phyloP scores from a whole-genome alignment of 2,797 vertebrate species.

The Myripristis jacobus region DNA sequence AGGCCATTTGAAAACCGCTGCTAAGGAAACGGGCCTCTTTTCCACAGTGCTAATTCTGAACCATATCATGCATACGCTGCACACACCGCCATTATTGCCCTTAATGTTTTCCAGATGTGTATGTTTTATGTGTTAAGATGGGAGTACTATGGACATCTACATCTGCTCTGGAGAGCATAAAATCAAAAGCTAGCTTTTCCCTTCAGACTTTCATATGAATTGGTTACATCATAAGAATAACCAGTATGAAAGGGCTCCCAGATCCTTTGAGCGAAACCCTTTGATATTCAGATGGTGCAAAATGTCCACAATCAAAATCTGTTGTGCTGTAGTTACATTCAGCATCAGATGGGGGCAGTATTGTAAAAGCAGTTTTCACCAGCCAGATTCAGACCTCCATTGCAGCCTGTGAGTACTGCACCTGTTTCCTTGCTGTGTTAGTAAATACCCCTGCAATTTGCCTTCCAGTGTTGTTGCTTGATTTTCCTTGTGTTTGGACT shows the following conservation, averaged over 20 bases:
- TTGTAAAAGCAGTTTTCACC: conserved; percentile 68
- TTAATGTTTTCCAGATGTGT: conserved; percentile 53
- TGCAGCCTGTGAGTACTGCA: conserved; percentile 65
- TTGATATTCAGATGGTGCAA: conserved; percentile 64
- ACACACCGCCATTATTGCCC: background rate
- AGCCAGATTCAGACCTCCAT: conserved; percentile 38
- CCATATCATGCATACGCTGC: conserved; percentile 24
- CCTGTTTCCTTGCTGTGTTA: conserved; percentile 73
- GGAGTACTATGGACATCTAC: conserved; percentile 41
- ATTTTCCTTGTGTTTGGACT: conserved; percentile 50
- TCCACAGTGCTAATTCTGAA: conserved; percentile 34
- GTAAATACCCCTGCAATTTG: conserved; percentile 64
- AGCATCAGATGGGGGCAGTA: conserved; percentile 74
- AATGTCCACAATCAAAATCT: conserved; percentile 56
- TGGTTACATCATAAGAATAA: conserved; percentile 67
- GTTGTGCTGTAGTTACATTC: conserved; percentile 41
- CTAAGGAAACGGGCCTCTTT: conserved; percentile 28
- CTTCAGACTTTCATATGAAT: conserved; percentile 52
- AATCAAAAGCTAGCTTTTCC: conserved; percentile 60
- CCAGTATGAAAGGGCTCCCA: conserved; percentile 55
- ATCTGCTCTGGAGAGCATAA: conserved; percentile 47
- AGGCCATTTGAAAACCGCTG: conserved; percentile 34
- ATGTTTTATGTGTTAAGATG: conserved; percentile 5
- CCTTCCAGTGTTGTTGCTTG: conserved; percentile 45
- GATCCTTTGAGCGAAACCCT: conserved; percentile 61